These are phyloP conservation scores for Sceloporus tristichus DNA, from an alignment of 2,113 vertebrate genomes.

Conservation along the genomic window DNA sequence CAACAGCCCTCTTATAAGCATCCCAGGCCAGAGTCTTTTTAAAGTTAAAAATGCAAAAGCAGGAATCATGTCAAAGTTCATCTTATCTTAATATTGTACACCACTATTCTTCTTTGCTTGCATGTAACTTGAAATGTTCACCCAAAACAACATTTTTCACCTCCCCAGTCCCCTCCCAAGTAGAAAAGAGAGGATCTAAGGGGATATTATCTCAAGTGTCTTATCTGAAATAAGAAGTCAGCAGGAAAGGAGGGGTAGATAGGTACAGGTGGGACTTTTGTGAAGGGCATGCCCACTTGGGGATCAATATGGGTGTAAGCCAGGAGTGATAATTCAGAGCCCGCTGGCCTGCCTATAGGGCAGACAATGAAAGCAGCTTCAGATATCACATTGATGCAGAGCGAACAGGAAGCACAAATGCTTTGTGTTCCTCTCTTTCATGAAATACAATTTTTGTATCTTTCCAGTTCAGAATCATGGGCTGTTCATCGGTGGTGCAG, in stretches of 20 bases:
- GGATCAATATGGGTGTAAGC: not conserved
- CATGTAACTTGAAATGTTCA: not conserved
- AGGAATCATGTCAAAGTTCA: not conserved
- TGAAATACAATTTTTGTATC: constrained; percentile 5
- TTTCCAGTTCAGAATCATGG: not conserved
- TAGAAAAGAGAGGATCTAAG: not conserved
- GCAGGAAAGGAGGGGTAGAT: not conserved
- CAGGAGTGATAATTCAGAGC: not conserved
- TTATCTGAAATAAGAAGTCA: not conserved
- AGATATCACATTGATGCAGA: not conserved
- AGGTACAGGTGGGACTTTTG: not conserved
- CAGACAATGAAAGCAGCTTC: not conserved
- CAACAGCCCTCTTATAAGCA: not conserved
- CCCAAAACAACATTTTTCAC: not conserved
- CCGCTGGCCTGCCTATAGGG: not conserved
- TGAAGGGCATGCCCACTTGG: not conserved
- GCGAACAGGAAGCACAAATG: not conserved
- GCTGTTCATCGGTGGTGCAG: not conserved
- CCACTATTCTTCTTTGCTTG: not conserved
- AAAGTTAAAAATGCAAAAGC: not conserved
- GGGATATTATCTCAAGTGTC: not conserved
- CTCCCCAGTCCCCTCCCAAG: not conserved
- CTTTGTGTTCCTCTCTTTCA: not conserved
- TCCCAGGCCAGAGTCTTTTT: too few relatives aligned
- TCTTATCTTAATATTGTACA: not conserved